Base-by-base conservation (phyloP, 2,113 vertebrate species). In the Capra hircus region DNA sequence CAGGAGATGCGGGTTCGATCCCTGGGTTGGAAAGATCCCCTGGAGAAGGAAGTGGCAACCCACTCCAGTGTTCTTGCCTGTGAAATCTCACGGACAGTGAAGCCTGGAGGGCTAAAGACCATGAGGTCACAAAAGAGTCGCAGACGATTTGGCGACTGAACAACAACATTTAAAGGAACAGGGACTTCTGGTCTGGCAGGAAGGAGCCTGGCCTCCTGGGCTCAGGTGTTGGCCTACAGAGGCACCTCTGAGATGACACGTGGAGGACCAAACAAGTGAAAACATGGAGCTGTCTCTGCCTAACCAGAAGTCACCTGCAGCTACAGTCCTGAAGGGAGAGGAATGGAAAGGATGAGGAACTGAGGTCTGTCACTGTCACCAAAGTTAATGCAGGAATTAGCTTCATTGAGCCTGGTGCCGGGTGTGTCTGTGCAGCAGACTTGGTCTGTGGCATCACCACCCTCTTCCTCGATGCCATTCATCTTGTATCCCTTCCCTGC, bases 1-100 rank as follows among this genome's bases (percentile, higher is more conserved):
- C 12, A 27, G 71, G 64, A 71, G 64, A 71, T 0, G 4, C 0
- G 0, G 33, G 36, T 43, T 77, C 6, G 1, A 43, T 77, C 36
- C 71, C 36, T 43, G 36, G 23, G 23, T 77, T 3, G 40, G 40
- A 6, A 77, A 77, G 71, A 15, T 43, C 21, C 36, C 40, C 40
- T 77, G 40, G 36, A 77, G 40, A 27, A 43, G 71, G 23, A 43
- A 77, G 40, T 77, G 36, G 36, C 36, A 25, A 43, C 36, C 21
- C 12, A 77, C 23, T 77, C 71, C 71, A 43, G 12, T 43, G 3
- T 77, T 43, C 36, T 43, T 77, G 71, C 71, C 23, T 77, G 71
- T 1, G 23, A 77, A 77, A 77, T 77, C 21, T 43, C 71, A 77
- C 14, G 40, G 36, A 77, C 23, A 14, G 23, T 43, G 71, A 27